Evolutionary conservation across 2,888 invertebrate genomes (phyloP).

Genomic region (Gastrophysa polygoni): DNA sequence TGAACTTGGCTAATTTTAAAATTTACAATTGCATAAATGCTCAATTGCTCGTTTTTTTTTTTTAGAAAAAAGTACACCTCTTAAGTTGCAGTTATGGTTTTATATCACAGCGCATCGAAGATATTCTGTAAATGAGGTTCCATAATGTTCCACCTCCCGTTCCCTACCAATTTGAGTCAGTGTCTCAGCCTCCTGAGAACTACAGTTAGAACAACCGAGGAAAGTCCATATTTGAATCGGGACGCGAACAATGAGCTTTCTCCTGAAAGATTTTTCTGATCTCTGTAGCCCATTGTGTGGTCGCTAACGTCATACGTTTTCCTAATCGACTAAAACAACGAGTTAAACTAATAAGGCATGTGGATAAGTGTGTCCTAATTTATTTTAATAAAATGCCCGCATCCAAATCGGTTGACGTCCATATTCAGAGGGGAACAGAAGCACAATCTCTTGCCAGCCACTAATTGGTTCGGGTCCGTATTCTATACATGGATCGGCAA

Average conservation of each 20-base stretch:
- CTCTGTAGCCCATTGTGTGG: conserved; percentile 2
- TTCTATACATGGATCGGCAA: conserved; percentile 10
- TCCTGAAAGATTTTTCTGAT: background rate
- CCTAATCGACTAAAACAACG: conserved; percentile 6
- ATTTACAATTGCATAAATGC: no score
- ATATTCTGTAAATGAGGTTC: no score
- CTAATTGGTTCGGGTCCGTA: conserved; percentile 20
- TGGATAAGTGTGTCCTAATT: conserved; percentile 27
- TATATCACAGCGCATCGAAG: no score
- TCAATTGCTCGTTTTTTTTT: no score
- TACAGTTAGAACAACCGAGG: no score
- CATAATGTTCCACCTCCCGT: no score
- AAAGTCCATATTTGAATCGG: no score
- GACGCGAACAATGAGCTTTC: background rate
- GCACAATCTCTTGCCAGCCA: conserved; percentile 18
- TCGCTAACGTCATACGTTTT: conserved; percentile 6
- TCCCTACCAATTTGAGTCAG: no score
- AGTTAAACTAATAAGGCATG: conserved; percentile 27
- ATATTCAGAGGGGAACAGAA: conserved; percentile 28
- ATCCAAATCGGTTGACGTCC: conserved; percentile 28
- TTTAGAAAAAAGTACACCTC: no score
- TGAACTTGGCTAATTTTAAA: no score
- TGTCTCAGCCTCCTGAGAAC: no score
- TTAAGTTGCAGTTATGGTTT: no score
- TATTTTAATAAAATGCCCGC: conserved; percentile 28